phyloP scores from a whole-genome alignment of 2,113 vertebrate genomes.

The Baryphthengus martii region DNA sequence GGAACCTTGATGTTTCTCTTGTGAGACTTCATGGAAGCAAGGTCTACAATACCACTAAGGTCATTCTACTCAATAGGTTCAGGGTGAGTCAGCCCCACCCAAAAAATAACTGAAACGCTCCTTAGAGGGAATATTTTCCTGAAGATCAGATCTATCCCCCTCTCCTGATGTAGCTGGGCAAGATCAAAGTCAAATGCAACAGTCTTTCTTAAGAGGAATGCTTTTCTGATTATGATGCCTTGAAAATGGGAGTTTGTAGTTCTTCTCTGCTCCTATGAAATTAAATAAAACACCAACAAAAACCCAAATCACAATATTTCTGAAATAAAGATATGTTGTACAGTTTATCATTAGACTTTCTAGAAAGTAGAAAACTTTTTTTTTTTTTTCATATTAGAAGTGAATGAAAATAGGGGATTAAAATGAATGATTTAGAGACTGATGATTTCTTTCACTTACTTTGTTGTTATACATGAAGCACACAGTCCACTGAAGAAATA shows the following conservation, averaged over 20 bases:
- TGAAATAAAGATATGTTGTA: not conserved
- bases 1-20: not conserved
- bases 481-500: not conserved
- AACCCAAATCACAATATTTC: not conserved
- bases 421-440: not conserved
- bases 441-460: not conserved
- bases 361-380: not conserved
- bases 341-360: not conserved
- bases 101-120: not conserved
- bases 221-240: not conserved
- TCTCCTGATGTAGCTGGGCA: fast-evolving
- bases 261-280: not conserved
- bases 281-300: not conserved
- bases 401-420: not conserved
- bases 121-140: not conserved
- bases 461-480: not conserved
- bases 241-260: not conserved
- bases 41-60: not conserved
- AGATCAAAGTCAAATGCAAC: not conserved
- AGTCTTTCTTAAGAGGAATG: not conserved
- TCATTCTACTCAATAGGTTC: not conserved
- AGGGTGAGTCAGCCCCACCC: not conserved
- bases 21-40: not conserved
- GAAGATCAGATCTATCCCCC: not conserved
- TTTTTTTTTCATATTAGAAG: not conserved